Conservation (phyloP, 2,888 invertebrate genomes). For the Drosophila pseudotalamancana region DNA sequence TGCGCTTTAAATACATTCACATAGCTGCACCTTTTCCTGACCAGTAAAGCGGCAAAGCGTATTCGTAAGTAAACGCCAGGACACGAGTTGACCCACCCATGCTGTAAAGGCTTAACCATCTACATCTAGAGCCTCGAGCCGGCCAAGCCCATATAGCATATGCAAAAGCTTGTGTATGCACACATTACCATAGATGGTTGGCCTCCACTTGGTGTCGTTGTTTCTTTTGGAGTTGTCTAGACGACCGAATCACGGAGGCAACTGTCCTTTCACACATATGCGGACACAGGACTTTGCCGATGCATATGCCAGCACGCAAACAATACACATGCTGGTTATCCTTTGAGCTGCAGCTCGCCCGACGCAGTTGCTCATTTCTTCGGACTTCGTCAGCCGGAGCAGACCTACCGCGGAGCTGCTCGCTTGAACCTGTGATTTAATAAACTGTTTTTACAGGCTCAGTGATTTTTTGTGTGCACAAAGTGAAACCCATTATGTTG, state of each 20-base stretch:
- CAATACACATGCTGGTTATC: constrained; percentile 52
- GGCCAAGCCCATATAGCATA: constrained; percentile 59
- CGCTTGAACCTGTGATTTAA: background rate
- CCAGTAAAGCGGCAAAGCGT: constrained; percentile 13
- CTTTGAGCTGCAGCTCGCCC: constrained; percentile 29
- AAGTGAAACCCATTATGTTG: constrained; percentile 35
- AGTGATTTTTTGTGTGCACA: constrained; percentile 9
- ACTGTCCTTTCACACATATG: constrained; percentile 53
- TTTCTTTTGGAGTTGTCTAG: constrained; percentile 57
- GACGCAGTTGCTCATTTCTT: constrained; percentile 60
- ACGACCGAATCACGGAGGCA: constrained; percentile 64
- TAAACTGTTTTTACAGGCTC: background rate
- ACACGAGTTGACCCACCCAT: constrained; percentile 37
- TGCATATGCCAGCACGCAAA: constrained; percentile 57
- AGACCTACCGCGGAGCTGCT: constrained; percentile 32
- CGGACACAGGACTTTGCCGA: constrained; percentile 20
- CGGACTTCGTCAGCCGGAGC: constrained; percentile 25
- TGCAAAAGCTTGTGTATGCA: constrained; percentile 59
- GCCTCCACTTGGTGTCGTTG: constrained; percentile 18
- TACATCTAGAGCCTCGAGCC: constrained; percentile 5
- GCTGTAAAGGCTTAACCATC: constrained; percentile 7
- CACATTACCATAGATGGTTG: constrained; percentile 35
- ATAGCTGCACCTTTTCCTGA: constrained; percentile 61
- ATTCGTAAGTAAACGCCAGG: constrained; percentile 15
- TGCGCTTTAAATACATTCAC: constrained; percentile 27